Conservation (phyloP, 2,113 vertebrate species). For the Sakesphorus luctuosus region DNA sequence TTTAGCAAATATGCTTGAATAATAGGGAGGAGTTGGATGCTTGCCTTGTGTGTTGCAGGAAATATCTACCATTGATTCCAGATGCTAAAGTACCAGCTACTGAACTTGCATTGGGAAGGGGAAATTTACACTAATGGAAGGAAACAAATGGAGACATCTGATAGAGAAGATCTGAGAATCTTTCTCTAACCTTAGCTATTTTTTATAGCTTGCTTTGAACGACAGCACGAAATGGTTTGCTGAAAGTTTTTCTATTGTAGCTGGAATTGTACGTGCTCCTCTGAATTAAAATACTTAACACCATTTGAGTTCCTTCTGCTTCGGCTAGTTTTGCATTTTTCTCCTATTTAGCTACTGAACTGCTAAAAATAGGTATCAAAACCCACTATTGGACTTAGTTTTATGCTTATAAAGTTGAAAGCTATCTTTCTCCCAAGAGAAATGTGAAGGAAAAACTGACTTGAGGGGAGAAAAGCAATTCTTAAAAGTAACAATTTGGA, state of each 20-base stretch:
- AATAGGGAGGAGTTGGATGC: conserved; percentile 44
- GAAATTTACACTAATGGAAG: conserved; percentile 67
- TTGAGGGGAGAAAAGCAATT: neutral
- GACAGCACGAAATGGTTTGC: neutral
- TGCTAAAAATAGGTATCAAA: neutral
- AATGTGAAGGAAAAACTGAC: neutral
- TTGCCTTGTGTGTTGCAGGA: conserved; percentile 58
- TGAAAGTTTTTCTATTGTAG: neutral
- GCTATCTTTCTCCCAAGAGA: neutral
- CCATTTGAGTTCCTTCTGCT: neutral
- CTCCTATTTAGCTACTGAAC: neutral
- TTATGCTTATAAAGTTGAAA: neutral
- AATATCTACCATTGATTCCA: conserved; percentile 55
- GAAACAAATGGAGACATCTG: conserved; percentile 67
- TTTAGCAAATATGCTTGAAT: conserved; percentile 27
- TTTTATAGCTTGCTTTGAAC: neutral
- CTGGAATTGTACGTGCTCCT: neutral
- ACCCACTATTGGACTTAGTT: neutral
- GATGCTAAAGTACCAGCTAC: conserved; percentile 58
- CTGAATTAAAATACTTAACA: neutral
- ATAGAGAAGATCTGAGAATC: conserved; percentile 61
- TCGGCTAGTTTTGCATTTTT: neutral
- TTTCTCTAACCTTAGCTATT: neutral
- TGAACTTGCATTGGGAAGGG: conserved; percentile 56
- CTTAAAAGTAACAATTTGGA: neutral